These are phyloP conservation scores for Laterallus jamaicensis DNA, from an alignment of 2,113 vertebrate species.

Conservation along the genomic window DNA sequence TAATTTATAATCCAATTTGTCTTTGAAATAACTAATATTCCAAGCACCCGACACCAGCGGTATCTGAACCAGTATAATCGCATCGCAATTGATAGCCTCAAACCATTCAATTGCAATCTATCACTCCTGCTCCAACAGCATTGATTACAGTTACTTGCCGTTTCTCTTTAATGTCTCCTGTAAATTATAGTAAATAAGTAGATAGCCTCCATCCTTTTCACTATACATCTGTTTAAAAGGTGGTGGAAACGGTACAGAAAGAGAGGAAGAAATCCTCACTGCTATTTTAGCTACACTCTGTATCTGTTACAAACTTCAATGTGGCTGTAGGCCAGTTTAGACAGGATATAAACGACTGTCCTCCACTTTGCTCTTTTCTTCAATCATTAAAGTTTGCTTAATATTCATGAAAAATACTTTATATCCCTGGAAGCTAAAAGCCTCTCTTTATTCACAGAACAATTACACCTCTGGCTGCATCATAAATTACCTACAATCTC, in stretches of 20 bases:
- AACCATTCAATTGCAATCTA: constrained; percentile 29
- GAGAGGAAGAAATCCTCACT: neutral
- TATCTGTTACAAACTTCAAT: neutral
- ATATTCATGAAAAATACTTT: constrained; percentile 46
- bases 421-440: neutral
- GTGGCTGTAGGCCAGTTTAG: neutral
- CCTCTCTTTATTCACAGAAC: constrained; percentile 30
- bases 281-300: neutral
- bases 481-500: constrained; percentile 23
- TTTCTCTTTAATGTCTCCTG: neutral
- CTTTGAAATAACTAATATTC: constrained; percentile 52
- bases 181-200: neutral
- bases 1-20: constrained; percentile 46
- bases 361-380: constrained; percentile 5
- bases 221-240: neutral
- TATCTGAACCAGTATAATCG: constrained; percentile 8
- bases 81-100: constrained; percentile 30
- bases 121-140: neutral
- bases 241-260: neutral
- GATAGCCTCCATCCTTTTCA: neutral
- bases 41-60: constrained; percentile 9
- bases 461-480: constrained; percentile 21
- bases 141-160: neutral
- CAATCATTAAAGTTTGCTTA: constrained; percentile 52
- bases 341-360: constrained; percentile 2